Conservation (phyloP, 2,113 vertebrate species). For the Xenopus borealis region DNA sequence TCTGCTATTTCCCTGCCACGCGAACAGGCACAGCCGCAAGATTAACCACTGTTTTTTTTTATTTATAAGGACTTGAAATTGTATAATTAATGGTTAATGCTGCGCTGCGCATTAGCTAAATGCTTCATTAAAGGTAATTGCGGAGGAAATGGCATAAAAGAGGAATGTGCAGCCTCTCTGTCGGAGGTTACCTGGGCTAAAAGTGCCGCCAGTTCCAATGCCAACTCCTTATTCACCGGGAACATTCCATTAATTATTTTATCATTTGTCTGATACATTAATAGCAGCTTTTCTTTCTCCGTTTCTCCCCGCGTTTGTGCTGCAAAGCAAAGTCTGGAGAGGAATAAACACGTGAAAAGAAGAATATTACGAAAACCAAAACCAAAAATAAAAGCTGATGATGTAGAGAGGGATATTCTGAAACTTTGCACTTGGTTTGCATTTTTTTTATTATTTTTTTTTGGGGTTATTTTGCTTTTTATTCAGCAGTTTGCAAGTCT, state of each 20-base stretch:
- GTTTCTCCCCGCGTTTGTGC: constrained; percentile 85
- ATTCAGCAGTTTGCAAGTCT: too few relatives aligned
- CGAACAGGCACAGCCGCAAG: constrained; percentile 4
- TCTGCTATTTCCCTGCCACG: constrained; percentile 27
- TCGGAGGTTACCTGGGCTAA: constrained; percentile 83
- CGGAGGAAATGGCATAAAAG: constrained; percentile 37
- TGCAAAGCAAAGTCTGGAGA: constrained; percentile 86
- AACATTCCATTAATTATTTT: constrained; percentile 88
- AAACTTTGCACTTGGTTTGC: too few relatives aligned
- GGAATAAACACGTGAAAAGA: constrained; percentile 6
- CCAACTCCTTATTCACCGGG: constrained; percentile 93
- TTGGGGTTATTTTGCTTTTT: too few relatives aligned
- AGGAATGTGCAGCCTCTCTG: constrained; percentile 10
- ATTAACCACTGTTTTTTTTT: background rate
- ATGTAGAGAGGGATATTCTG: too few relatives aligned
- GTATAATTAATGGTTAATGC: constrained; percentile 41
- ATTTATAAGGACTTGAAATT: constrained; percentile 34
- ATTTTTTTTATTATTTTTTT: too few relatives aligned
- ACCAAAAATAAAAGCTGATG: too few relatives aligned
- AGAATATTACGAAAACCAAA: too few relatives aligned
- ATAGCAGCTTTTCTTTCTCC: constrained; percentile 86
- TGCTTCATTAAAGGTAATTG: constrained; percentile 41
- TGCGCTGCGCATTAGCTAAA: constrained; percentile 29
- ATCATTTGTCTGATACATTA: constrained; percentile 93
- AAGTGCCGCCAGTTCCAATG: constrained; percentile 90